These are phyloP conservation scores for Dione vanillae DNA, from an alignment of 2,888 invertebrate genomes.

Conservation along the genomic window DNA sequence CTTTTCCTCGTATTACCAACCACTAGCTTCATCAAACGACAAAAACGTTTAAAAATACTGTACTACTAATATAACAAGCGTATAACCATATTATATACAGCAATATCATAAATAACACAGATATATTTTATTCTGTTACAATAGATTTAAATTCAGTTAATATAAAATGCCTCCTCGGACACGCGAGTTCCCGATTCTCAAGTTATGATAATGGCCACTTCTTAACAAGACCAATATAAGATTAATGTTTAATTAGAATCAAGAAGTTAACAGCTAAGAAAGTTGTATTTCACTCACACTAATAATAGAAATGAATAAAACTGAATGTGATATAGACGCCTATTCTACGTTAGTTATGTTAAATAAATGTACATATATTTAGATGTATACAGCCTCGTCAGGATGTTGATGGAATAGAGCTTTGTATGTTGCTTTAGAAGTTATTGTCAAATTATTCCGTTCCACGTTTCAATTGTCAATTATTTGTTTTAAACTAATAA, in stretches of 20 bases:
- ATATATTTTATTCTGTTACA: constrained; percentile 14
- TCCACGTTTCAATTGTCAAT: background rate
- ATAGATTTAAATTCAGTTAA: constrained; percentile 29
- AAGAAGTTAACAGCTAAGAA: constrained; percentile 26
- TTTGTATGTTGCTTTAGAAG: background rate
- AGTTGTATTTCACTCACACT: constrained; percentile 28
- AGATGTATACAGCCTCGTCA: background rate
- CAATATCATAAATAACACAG: constrained; percentile 2
- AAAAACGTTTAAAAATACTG: background rate
- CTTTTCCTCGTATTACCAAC: too few relatives aligned
- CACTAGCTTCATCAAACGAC: too few relatives aligned
- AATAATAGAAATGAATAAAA: constrained; percentile 27
- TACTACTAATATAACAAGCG: constrained; percentile 48
- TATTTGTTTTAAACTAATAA: background rate
- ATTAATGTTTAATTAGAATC: constrained; percentile 34
- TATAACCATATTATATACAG: background rate
- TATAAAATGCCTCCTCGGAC: constrained; percentile 33
- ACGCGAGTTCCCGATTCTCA: constrained; percentile 32
- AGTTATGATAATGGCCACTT: constrained; percentile 33
- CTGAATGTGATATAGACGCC: constrained; percentile 7
- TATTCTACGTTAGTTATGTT: constrained; percentile 4
- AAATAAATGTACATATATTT: constrained; percentile 18
- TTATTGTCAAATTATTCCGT: background rate
- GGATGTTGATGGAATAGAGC: background rate
- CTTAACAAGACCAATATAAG: constrained; percentile 30